These are phyloP conservation scores for Vicugna pacos DNA, from an alignment of 2,113 vertebrate genomes.

Conservation along the genomic window DNA sequence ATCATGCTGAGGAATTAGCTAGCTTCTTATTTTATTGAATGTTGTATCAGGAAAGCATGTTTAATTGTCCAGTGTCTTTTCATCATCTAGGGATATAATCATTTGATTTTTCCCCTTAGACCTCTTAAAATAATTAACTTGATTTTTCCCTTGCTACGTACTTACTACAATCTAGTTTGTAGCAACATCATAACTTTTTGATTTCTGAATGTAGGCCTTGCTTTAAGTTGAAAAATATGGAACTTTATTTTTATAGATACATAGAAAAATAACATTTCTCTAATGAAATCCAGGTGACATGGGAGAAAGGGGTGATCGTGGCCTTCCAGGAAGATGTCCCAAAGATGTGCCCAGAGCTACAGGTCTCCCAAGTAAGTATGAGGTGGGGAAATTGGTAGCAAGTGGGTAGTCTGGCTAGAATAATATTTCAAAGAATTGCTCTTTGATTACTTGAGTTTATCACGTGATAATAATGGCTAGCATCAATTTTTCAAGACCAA, in stretches of 20 bases:
- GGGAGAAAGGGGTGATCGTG: constrained; percentile 96
- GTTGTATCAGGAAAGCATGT: background rate
- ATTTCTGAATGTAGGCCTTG: background rate
- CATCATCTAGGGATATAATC: background rate
- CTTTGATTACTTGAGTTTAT: background rate
- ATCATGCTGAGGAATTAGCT: background rate
- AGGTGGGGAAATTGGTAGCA: background rate
- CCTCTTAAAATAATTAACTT: background rate
- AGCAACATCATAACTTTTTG: background rate
- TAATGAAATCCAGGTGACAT: constrained; percentile 91
- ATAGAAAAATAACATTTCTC: constrained; percentile 58
- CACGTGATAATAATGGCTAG: background rate
- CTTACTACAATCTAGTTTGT: background rate
- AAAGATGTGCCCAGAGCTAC: constrained; percentile 94
- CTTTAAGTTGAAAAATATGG: constrained; percentile 17
- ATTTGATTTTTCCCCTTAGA: background rate
- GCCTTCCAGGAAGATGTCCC: constrained; percentile 92
- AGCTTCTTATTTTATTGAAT: background rate
- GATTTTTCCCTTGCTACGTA: background rate
- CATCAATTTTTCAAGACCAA: background rate
- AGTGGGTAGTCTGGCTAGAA: background rate
- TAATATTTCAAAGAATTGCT: background rate
- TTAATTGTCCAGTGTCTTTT: background rate
- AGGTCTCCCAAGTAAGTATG: constrained; percentile 93
- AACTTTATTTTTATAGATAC: background rate